Evolutionary conservation across 2,113 vertebrate genomes (phyloP).

Genomic region (Cynopterus brachyotis): DNA sequence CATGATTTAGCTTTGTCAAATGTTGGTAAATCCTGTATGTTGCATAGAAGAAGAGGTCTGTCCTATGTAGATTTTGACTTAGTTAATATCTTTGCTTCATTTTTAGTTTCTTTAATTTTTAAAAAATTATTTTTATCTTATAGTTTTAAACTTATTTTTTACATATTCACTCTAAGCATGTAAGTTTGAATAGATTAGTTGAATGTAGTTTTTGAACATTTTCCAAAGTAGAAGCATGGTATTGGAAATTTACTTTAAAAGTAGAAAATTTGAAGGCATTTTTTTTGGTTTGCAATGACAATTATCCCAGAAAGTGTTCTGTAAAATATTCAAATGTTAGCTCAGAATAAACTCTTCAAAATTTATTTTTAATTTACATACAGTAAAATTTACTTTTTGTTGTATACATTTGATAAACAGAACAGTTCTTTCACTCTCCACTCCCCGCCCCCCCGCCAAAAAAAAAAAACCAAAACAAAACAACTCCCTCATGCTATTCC

Average conservation of each 20-base stretch:
- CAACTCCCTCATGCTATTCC: neutral
- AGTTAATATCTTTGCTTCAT: neutral
- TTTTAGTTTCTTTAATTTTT: constrained; percentile 21
- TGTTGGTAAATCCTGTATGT: constrained; percentile 1
- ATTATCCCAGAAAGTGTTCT: neutral
- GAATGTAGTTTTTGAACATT: constrained; percentile 22
- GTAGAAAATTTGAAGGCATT: neutral
- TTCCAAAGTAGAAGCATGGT: constrained; percentile 3
- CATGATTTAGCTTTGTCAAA: constrained; percentile 38
- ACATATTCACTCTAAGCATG: neutral
- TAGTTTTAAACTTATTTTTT: constrained; percentile 27
- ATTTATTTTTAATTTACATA: constrained; percentile 1
- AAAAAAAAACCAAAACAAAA: neutral
- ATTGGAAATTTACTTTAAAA: constrained; percentile 33
- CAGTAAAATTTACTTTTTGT: neutral
- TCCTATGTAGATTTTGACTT: constrained; percentile 8
- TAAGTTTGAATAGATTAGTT: neutral
- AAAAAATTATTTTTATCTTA: neutral
- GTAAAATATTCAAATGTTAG: constrained; percentile 5
- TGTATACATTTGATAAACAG: neutral
- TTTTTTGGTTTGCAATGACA: constrained; percentile 30
- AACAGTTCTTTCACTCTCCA: neutral
- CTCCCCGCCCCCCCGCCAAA: neutral
- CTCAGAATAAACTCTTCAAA: constrained; percentile 24
- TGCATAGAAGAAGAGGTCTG: neutral